These are phyloP conservation scores for Cyclophora punctaria DNA, from an alignment of 2,888 invertebrate species.

Conservation along the genomic window DNA sequence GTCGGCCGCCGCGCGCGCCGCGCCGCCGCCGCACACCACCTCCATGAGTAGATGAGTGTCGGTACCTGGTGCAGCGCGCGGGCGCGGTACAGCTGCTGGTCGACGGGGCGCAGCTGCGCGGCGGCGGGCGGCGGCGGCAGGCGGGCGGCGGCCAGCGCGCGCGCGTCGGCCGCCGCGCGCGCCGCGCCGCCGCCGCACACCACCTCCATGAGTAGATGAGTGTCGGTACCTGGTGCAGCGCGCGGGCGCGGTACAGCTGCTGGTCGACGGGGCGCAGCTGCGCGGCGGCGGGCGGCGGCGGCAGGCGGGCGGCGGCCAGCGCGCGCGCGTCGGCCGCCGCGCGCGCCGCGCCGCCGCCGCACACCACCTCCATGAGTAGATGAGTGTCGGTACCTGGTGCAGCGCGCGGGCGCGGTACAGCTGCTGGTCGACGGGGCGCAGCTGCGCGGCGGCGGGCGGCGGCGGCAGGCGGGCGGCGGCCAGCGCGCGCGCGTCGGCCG, in stretches of 20 bases:
- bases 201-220: slow-evolving; percentile 92
- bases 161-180: slow-evolving; percentile 89
- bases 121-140: slow-evolving; percentile 86
- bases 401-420: slow-evolving; percentile 89
- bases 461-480: slow-evolving; percentile 88
- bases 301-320: slow-evolving; percentile 86
- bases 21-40: slow-evolving; percentile 92
- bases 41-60: too few species aligned
- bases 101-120: slow-evolving; percentile 77
- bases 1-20: slow-evolving; percentile 89
- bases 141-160: slow-evolving; percentile 89
- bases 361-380: slow-evolving; percentile 94
- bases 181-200: slow-evolving; percentile 92
- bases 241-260: slow-evolving; percentile 88
- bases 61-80: slow-evolving; percentile 92
- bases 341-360: slow-evolving; percentile 88
- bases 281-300: slow-evolving; percentile 84
- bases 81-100: slow-evolving; percentile 88
- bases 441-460: slow-evolving; percentile 78
- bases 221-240: slow-evolving; percentile 93
- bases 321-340: slow-evolving; percentile 92
- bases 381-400: slow-evolving; percentile 94
- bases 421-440: slow-evolving; percentile 82
- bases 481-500: slow-evolving; percentile 92
- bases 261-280: slow-evolving; percentile 78